Base-by-base conservation (phyloP, 2,797 vertebrate species). In the Sebastes kiyomatsui region DNA sequence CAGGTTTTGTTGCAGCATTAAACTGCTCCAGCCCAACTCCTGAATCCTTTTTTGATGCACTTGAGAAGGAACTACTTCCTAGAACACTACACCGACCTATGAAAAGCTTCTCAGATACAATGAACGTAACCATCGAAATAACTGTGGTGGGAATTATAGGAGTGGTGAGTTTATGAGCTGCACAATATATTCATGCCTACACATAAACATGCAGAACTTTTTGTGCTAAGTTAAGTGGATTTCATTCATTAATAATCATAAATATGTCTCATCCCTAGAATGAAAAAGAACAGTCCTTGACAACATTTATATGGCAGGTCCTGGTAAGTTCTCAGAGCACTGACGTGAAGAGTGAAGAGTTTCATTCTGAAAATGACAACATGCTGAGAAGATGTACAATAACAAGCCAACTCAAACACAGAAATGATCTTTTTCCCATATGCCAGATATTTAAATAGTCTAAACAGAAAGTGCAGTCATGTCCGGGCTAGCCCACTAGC, bases 21-120 rank as follows among this genome's bases (percentile, higher is more conserved):
- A 90, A 91, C 66, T 92, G 88, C 72, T 78, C 55, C 74, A 86
- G 83, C 11, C 85, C 85, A 9, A 81, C 65, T 64, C 69, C 87
- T 2, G 61, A 67, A 23, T 62, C 76, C 13, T 42, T 93, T 55
- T 68, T 81, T 25, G 1, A 54, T 18, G 79, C 75, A 13, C 86
- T 93, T 49, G 1, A 88, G 16, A 58, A 56, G 1, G 23, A 86
- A 28, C 18, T 92, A 18, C 86, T 89, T 22, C 0, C 58, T 2
- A 76, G 72, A 38, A 77, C 54, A 1, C 65, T 67, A 3, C 2
- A 86, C 3, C 84, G 59, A 6, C 91, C 91, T 4, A 70, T 82
- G 3, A 22, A 78, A 64, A 61, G 7, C 14, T 80, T 90, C 59
- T 32, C n/a, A 23, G 12, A 42, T 8, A 14, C 81, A 61, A 2